phyloP scores from a whole-genome alignment of 2,113 vertebrate species.

The Cyprinodon brontotheroides region DNA sequence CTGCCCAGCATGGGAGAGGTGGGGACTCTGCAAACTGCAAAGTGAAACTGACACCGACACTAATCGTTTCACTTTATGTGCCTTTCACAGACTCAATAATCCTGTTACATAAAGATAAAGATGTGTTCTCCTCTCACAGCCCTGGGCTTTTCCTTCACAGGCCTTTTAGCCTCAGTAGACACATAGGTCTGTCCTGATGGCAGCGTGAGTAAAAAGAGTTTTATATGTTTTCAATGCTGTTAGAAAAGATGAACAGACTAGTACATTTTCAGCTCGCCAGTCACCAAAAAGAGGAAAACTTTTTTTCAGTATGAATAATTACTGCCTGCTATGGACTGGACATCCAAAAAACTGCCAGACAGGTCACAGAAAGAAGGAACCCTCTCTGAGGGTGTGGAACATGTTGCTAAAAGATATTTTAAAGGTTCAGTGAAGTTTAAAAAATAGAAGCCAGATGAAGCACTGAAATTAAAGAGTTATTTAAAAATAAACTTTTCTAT shows the following conservation, averaged over 20 bases:
- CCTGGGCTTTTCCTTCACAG: slow-evolving; percentile 69
- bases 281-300: background rate
- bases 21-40: slow-evolving; percentile 68
- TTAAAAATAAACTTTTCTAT: background rate
- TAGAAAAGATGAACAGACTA: background rate
- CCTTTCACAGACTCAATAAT: slow-evolving; percentile 84
- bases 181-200: slow-evolving; percentile 75
- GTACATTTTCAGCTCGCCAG: background rate
- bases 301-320: background rate
- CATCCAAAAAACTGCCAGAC: background rate
- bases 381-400: background rate
- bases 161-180: slow-evolving; percentile 75
- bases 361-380: background rate
- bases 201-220: slow-evolving; percentile 40
- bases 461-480: background rate
- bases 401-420: background rate
- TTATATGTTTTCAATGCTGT: background rate
- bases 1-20: slow-evolving; percentile 50
- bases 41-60: slow-evolving; percentile 79
- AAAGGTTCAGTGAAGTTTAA: too few species aligned
- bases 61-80: slow-evolving; percentile 79
- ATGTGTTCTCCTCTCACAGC: slow-evolving; percentile 75
- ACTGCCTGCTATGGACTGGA: background rate
- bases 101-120: slow-evolving; percentile 91
- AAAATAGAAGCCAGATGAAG: too few species aligned